Evolutionary conservation across 2,113 vertebrate genomes (phyloP).

Genomic region (mouse (Mus musculus)): DNA sequence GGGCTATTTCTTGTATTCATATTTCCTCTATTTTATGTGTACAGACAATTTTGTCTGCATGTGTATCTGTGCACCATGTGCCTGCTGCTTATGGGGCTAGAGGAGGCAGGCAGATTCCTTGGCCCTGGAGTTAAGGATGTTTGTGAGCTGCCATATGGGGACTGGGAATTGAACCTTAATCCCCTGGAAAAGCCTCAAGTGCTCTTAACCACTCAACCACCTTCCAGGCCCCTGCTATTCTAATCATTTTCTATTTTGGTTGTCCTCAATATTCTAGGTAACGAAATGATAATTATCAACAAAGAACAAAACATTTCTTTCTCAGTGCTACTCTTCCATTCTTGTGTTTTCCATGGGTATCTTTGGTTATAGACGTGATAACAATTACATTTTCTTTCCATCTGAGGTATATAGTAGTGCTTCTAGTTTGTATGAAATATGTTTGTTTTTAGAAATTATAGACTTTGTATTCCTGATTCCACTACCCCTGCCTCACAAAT

Average conservation of each 20-base stretch:
- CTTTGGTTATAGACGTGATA: background rate
- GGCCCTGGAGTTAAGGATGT: background rate
- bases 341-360: constrained; percentile 22
- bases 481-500: background rate
- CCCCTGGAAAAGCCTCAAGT: background rate
- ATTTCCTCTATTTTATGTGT: background rate
- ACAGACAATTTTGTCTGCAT: background rate
- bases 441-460: background rate
- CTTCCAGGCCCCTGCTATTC: background rate
- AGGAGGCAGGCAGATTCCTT: background rate
- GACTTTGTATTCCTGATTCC: background rate
- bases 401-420: constrained; percentile 1
- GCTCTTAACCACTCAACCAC: background rate
- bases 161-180: background rate
- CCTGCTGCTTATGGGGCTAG: background rate
- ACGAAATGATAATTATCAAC: background rate
- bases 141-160: background rate
- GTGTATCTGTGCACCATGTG: background rate
- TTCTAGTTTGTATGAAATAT: background rate
- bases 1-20: background rate
- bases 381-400: constrained; percentile 22
- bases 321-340: background rate
- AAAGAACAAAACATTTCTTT: constrained; percentile 37
- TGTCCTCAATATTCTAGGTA: constrained; percentile 21
- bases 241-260: constrained; percentile 41